Evolutionary conservation across 2,888 invertebrate genomes (phyloP).

Genomic region (Pristionchus fissidentatus): DNA sequence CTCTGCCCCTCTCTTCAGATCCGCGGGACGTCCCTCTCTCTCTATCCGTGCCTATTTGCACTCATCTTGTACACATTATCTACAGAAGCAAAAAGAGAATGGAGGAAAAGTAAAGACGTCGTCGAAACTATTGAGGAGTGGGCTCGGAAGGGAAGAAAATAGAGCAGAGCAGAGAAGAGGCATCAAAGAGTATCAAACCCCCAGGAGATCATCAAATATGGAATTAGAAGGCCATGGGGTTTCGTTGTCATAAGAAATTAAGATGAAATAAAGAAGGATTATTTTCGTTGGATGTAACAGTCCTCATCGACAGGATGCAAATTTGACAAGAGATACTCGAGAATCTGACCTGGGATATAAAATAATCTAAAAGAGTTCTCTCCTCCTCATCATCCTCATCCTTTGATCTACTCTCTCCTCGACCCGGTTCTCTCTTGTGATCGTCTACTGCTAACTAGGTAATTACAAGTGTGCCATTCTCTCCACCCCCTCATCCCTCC

Average conservation of each 20-base stretch:
- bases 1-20: not conserved
- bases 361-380: too few relatives aligned
- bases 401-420: not conserved
- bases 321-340: too few relatives aligned
- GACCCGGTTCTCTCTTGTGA: not conserved
- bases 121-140: not conserved
- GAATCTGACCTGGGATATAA: too few relatives aligned
- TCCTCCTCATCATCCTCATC: not conserved
- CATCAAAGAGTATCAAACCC: not conserved
- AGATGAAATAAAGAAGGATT: too few relatives aligned
- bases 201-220: not conserved
- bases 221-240: not conserved
- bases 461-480: constrained; percentile 12
- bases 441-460: not conserved
- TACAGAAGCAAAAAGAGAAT: constrained; percentile 25
- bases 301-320: too few relatives aligned
- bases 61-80: constrained; percentile 41
- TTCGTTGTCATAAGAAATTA: too few relatives aligned
- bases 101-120: not conserved
- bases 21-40: not conserved
- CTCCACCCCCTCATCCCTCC: not conserved
- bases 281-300: too few relatives aligned
- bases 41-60: constrained; percentile 26
- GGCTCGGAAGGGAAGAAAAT: too few relatives aligned
- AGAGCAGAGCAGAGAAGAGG: not conserved